Evolutionary conservation across 2,888 invertebrate species (phyloP), one percentile per base, ranked within the genome.

Genomic region (Protonemura montana): DNA sequence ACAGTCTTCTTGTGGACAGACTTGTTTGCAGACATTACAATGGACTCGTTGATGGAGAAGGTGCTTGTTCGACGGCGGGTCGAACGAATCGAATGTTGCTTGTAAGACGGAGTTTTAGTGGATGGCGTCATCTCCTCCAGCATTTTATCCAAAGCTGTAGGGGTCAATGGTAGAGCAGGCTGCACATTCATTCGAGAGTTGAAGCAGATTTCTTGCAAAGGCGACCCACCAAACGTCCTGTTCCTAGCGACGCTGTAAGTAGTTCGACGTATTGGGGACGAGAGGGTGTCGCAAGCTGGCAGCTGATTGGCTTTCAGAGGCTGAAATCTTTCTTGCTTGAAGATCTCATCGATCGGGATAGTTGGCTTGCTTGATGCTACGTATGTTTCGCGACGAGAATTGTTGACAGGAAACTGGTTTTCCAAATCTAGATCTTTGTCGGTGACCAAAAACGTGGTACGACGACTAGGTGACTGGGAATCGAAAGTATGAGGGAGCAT

Each of bases 221-320:
- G 59, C 59, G 59, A 59, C 1, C 59, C 59, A 2, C 59, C 59
- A 10, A 21, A 1, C 59, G 1, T 59, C 16, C 28, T 7, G 7
- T 25, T 78, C 1, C 29, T 25, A 0, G 6, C 3, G 42, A 84
- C 28, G 78, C 10, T 21, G 42, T 86, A 86, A 7, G 86, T 86
- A 21, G 85, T 81, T 26, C 86, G 85, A n/a, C 86, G 35, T 26
- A 84, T 26, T 7, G 86, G 86, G 13, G 85, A 85, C 16, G 85
- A 25, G 16, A 80, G 41, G 16, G 85, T 76, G 29, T 27, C 42
- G 29, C 85, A 86, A 10, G 41, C 29, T 28, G 85, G 86, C 30
- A 86, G 81, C 28, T 28, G 77, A 13, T 78, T 41, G 35, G 29
- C 84, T 28, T 84, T n/a, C 6, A 86, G 26, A 30, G 86, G 3